Conservation (phyloP, 2,113 vertebrate species). For the Pseudopodoces humilis region DNA sequence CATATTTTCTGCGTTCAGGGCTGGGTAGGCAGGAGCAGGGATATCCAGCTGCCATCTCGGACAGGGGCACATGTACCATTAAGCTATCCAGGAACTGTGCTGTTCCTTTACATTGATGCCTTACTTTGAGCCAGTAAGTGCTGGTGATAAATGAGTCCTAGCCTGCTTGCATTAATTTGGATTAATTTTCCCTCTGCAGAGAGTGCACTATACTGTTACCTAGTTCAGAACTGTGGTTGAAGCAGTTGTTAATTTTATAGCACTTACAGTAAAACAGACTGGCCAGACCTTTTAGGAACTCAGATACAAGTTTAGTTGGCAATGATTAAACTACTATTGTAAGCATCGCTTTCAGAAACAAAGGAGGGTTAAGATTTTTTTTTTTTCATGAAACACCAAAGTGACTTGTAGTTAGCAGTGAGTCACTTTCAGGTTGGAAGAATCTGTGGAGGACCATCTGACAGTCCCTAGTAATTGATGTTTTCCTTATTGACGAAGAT, state of each 20-base stretch:
- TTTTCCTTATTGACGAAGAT: background rate
- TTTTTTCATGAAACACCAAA: background rate
- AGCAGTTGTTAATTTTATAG: slow-evolving; percentile 27
- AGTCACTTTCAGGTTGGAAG: background rate
- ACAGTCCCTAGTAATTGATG: background rate
- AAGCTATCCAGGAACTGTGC: background rate
- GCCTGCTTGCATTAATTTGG: slow-evolving; percentile 20
- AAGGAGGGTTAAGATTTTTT: background rate
- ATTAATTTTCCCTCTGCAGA: slow-evolving; percentile 14
- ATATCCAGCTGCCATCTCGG: background rate
- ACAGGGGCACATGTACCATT: background rate
- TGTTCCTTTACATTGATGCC: background rate
- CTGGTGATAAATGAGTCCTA: background rate
- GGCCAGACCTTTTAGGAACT: background rate
- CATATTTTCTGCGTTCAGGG: background rate
- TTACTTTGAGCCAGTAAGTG: background rate
- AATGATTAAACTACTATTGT: background rate
- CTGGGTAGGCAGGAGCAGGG: background rate
- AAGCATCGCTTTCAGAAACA: background rate
- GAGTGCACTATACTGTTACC: background rate
- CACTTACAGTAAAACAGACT: background rate
- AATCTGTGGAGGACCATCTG: background rate
- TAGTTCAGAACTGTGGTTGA: background rate
- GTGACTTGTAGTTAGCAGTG: background rate
- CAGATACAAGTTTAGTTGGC: background rate